phyloP scores from a whole-genome alignment of 2,797 vertebrate species.

The Spea hammondii region DNA sequence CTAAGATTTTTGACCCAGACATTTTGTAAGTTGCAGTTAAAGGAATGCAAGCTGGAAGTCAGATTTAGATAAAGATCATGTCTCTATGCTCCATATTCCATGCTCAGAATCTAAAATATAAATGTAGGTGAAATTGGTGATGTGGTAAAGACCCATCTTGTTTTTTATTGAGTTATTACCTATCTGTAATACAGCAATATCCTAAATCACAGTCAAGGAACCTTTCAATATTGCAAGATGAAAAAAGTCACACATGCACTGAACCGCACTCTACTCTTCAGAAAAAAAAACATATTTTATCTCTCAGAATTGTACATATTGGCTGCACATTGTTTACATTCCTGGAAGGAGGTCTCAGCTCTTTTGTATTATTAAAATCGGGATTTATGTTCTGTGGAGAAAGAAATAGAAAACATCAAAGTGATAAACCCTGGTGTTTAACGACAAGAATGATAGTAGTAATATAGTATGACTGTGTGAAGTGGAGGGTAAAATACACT shows the following conservation, averaged over 20 bases:
- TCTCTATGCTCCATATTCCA: no score
- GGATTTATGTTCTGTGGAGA: constrained; percentile 9
- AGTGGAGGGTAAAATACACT: background rate
- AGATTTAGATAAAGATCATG: no score
- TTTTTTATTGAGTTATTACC: background rate
- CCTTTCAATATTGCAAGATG: background rate
- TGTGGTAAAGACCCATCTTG: no score
- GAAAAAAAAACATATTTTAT: constrained; percentile 3
- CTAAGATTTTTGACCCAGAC: no score
- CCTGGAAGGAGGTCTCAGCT: background rate
- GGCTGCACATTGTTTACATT: constrained; percentile 4
- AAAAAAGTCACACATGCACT: constrained; percentile 14
- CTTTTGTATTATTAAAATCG: constrained; percentile 7
- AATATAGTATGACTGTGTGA: background rate
- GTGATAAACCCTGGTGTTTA: background rate
- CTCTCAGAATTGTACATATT: constrained; percentile 6
- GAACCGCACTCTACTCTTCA: background rate
- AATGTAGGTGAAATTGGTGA: no score
- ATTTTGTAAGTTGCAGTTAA: no score
- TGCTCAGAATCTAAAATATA: no score
- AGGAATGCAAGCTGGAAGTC: no score
- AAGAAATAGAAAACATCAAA: constrained; percentile 4
- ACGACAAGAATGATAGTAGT: background rate
- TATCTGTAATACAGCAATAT: background rate
- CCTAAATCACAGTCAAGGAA: background rate